Percentiles rank a stretch among this genome's conserved stretches.
phyloP scores from a whole-genome alignment of 1,140 invertebrate genomes.

The Archivesica marissinica region DNA sequence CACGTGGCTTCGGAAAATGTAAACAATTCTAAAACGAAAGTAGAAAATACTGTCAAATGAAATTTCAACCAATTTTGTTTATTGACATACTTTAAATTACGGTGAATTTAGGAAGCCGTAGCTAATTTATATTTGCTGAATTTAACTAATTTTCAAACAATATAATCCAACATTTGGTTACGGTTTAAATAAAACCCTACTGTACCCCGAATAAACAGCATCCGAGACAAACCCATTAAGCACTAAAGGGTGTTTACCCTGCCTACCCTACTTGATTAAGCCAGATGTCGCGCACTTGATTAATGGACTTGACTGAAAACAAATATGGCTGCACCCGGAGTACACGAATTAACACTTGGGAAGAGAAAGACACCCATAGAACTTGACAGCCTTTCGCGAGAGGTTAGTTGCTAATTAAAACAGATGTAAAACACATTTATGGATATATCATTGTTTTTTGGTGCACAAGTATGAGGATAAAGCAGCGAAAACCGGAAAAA shows the following conservation, averaged over 20 bases:
- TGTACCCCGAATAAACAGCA: conserved; percentile 23
- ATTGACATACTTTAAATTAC: neutral
- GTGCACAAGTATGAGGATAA: conserved; percentile 48
- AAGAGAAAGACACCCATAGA: conserved; percentile 27
- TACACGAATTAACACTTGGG: conserved; percentile 28
- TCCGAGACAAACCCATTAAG: conserved; percentile 27
- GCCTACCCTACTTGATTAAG: conserved; percentile 26
- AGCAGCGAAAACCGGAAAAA: conserved; percentile 55
- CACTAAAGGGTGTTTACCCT: conserved; percentile 32
- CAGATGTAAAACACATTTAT: conserved; percentile 32
- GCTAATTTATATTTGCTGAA: neutral
- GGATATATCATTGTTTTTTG: conserved; percentile 53
- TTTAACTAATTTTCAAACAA: neutral
- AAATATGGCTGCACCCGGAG: conserved; percentile 62
- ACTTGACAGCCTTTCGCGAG: conserved; percentile 46
- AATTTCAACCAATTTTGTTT: neutral
- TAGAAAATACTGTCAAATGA: neutral
- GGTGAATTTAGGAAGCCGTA: neutral
- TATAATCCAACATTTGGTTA: neutral
- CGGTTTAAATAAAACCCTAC: neutral
- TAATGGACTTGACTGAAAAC: conserved; percentile 55
- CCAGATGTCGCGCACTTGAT: conserved; percentile 47
- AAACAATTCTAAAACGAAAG: conserved; percentile 34
- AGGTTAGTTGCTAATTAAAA: conserved; percentile 25
- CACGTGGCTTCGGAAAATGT: conserved; percentile 24